A percentile compares a stretch with the other conserved stretches of the same genome.
Evolutionary conservation across 2,797 vertebrate genomes (phyloP).

Genomic region (Tenualosa ilisha): DNA sequence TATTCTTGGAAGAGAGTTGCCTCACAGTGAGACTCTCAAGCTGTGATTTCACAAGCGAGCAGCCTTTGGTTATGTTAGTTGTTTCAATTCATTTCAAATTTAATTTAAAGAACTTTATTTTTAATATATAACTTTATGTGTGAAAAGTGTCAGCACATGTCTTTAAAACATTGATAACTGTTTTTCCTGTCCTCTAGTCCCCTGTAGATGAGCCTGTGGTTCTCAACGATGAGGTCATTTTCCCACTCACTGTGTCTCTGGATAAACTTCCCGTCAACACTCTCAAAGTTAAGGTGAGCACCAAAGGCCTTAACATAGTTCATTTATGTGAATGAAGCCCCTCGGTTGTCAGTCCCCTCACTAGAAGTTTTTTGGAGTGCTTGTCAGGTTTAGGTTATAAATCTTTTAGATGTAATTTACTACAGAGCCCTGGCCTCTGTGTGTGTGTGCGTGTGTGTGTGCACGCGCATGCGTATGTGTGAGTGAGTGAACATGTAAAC

Average conservation of each 20-base stretch:
- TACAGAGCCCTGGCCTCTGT: background rate
- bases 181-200: slow-evolving; percentile 66
- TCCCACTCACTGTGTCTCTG: slow-evolving; percentile 88
- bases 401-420: background rate
- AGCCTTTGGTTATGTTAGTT: no score
- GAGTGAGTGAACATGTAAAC: background rate
- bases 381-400: background rate
- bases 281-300: slow-evolving; percentile 87
- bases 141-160: no score
- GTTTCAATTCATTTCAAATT: no score
- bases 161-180: background rate
- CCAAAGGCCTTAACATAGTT: background rate
- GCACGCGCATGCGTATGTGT: background rate
- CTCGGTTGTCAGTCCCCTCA: background rate
- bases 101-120: no score
- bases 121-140: no score
- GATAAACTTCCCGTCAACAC: slow-evolving; percentile 89
- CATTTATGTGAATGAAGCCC: background rate
- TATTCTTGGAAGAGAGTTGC: no score
- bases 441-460: slow-evolving; percentile 22
- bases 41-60: no score
- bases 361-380: background rate
- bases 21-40: no score
- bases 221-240: slow-evolving; percentile 88
- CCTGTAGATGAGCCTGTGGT: slow-evolving; percentile 89